Percentiles rank a stretch among this genome's conserved stretches.
These are phyloP conservation scores for Cataglyphis livida DNA, from an alignment of 2,888 invertebrate genomes.

Conservation along the genomic window DNA sequence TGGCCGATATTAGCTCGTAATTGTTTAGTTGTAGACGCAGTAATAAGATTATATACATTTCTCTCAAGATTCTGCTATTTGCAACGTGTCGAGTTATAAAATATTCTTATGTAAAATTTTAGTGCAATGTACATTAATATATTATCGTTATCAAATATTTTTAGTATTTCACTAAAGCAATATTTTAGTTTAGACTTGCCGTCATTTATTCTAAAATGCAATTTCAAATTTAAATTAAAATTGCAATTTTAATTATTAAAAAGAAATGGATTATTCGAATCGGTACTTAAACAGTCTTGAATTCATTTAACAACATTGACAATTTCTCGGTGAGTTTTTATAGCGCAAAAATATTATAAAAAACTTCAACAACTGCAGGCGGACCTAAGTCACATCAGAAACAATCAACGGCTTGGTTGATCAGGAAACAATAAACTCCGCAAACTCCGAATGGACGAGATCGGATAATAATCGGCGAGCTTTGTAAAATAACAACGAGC, in stretches of 20 bases:
- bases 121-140: neutral
- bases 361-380: neutral
- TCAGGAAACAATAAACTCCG: constrained; percentile 29
- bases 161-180: neutral
- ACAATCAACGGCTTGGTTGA: constrained; percentile 21
- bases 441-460: constrained; percentile 15
- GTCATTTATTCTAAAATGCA: neutral
- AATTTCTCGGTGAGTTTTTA: neutral
- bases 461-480: constrained; percentile 21
- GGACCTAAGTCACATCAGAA: constrained; percentile 9
- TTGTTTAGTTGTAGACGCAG: too few relatives aligned
- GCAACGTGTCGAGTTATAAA: neutral
- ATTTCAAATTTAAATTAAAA: neutral
- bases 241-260: neutral
- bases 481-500: constrained; percentile 28
- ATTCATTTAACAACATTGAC: neutral
- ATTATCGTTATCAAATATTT: neutral
- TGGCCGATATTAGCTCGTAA: constrained; percentile 10
- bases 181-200: neutral
- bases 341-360: neutral
- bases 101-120: neutral
- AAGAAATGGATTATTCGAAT: neutral
- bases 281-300: too few relatives aligned
- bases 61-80: too few relatives aligned
- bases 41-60: neutral